Percentiles rank a stretch among this genome's conserved stretches.
Conservation (phyloP, 2,113 vertebrate species). For the Anser brachyrhynchus region DNA sequence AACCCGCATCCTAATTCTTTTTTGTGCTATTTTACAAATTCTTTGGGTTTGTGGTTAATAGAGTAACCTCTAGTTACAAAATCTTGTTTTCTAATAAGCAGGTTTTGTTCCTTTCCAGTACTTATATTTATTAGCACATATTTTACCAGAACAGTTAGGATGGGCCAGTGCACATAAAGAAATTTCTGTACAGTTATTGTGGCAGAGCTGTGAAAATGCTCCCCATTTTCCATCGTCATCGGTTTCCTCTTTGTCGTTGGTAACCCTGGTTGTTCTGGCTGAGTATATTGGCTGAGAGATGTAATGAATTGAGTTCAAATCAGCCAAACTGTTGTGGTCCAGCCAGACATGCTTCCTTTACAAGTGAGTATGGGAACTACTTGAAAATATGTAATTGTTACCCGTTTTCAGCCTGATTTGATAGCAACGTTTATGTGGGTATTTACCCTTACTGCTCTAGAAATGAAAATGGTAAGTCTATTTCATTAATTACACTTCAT, state of each 20-base stretch:
- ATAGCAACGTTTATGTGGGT: neutral
- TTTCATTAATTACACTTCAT: neutral
- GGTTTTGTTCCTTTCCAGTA: neutral
- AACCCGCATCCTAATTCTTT: neutral
- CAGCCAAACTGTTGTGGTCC: neutral
- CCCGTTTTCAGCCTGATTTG: neutral
- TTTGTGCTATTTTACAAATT: neutral
- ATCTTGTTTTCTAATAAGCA: neutral
- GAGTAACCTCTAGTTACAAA: neutral
- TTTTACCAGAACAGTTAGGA: neutral
- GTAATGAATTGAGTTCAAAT: neutral
- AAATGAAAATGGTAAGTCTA: neutral
- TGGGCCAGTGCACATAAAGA: neutral
- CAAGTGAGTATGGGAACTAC: neutral
- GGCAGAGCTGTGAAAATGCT: neutral
- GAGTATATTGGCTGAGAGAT: neutral
- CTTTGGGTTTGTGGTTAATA: neutral
- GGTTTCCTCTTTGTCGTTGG: neutral
- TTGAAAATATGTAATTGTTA: neutral
- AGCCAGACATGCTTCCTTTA: neutral
- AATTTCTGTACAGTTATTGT: neutral
- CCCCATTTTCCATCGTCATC: neutral
- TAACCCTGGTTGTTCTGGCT: neutral
- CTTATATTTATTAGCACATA: neutral
- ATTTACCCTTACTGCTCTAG: neutral